phyloP scores from a whole-genome alignment of 35 echinoderm and acorn worm species.

The Hemicentrotus pulcherrimus region DNA sequence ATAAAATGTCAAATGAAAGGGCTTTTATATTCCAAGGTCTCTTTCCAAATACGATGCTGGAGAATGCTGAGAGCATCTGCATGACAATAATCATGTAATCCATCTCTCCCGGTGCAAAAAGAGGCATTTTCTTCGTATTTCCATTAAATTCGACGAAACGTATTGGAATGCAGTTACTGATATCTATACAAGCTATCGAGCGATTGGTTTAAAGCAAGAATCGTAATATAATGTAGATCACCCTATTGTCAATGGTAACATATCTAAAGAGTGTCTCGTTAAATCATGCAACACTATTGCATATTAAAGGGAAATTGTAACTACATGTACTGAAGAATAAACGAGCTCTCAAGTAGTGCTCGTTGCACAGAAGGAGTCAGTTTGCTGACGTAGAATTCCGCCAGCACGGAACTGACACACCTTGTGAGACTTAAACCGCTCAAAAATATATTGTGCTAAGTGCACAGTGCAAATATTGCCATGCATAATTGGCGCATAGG shows the following conservation, averaged over 20 bases:
- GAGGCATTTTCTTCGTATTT: not conserved
- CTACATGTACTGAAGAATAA: no score
- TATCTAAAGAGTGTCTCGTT: not conserved
- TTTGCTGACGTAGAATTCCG: no score
- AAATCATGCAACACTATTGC: not conserved
- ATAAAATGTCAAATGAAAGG: constrained; percentile 6
- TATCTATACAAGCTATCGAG: not conserved
- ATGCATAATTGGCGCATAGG: no score
- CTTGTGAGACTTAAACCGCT: no score
- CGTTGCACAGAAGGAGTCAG: no score
- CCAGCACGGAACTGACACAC: no score
- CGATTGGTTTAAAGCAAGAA: not conserved
- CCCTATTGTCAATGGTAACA: not conserved
- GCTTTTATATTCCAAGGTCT: constrained; percentile 11
- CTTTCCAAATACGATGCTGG: not conserved
- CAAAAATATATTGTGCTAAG: no score
- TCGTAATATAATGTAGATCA: not conserved
- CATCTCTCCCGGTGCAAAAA: not conserved
- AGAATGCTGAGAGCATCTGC: not conserved
- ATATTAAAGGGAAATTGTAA: not conserved
- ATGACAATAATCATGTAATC: not conserved
- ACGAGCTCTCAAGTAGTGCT: no score
- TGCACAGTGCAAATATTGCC: no score
- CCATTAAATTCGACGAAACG: not conserved
- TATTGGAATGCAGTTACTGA: not conserved